Evolutionary conservation across 2,113 vertebrate species (phyloP).

Genomic region (Chloroceryle aenea): DNA sequence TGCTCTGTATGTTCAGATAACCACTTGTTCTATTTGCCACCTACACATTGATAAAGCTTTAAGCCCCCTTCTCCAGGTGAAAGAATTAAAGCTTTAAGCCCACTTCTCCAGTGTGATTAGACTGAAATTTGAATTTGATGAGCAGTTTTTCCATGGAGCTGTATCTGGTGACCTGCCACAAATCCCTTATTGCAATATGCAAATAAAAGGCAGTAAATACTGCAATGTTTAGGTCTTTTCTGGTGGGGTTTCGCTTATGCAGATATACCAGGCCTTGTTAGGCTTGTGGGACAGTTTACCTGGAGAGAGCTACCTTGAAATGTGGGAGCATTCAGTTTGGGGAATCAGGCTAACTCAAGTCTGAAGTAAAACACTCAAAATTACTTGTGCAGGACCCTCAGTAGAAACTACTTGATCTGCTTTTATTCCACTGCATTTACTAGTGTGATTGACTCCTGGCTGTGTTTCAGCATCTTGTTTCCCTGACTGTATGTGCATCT

Average conservation of each 20-base stretch:
- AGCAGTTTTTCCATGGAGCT: not conserved
- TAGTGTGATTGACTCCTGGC: not conserved
- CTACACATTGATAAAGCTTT: not conserved
- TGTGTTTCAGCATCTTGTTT: not conserved
- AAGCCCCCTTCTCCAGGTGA: not conserved
- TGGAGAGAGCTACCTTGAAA: not conserved
- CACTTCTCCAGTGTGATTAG: not conserved
- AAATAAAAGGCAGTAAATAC: not conserved
- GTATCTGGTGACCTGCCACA: not conserved
- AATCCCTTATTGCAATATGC: not conserved
- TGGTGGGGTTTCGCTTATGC: not conserved
- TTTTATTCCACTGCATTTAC: not conserved
- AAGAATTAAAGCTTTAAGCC: not conserved
- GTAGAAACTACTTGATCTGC: not conserved
- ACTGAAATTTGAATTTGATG: not conserved
- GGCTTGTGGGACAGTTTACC: not conserved
- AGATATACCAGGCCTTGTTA: fast-evolving
- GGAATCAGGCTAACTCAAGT: not conserved
- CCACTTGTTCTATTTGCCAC: not conserved
- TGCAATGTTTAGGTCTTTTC: not conserved
- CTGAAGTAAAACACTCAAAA: not conserved
- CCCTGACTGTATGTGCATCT: fast-evolving
- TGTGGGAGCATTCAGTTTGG: not conserved
- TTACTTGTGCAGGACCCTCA: not conserved
- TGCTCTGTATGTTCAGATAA: not conserved